phyloP scores from a whole-genome alignment of 2,113 vertebrate genomes.

The Thunnus thynnus region DNA sequence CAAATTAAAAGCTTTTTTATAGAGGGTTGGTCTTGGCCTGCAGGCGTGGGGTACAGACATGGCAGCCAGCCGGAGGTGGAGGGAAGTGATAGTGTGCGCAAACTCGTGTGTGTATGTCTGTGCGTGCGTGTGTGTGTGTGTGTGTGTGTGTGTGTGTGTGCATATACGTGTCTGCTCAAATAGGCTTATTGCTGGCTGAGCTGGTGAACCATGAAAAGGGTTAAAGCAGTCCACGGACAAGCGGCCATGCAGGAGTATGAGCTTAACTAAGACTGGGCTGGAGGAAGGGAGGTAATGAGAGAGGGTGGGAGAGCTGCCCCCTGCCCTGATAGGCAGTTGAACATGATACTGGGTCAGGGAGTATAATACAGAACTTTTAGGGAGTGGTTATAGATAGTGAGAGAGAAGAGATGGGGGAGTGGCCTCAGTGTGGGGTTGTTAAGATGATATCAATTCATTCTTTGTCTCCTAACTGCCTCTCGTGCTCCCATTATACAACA shows the following conservation, averaged over 20 bases:
- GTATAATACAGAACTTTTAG: constrained; percentile 63
- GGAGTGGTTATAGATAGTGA: constrained; percentile 55
- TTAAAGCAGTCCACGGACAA: constrained; percentile 48
- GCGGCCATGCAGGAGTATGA: constrained; percentile 40
- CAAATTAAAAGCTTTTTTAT: constrained; percentile 73
- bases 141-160: constrained; percentile 17
- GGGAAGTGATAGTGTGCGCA: background rate
- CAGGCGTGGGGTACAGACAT: constrained; percentile 42
- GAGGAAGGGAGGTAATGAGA: constrained; percentile 48
- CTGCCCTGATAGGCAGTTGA: constrained; percentile 65
- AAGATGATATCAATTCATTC: constrained; percentile 67
- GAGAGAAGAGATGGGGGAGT: constrained; percentile 34
- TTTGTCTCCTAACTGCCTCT: constrained; percentile 68
- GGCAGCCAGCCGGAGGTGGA: constrained; percentile 28
- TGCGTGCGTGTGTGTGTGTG: background rate
- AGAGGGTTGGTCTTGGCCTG: constrained; percentile 55
- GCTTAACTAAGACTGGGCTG: constrained; percentile 48
- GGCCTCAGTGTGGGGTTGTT: constrained; percentile 41
- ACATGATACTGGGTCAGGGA: constrained; percentile 71
- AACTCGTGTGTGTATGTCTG: constrained; percentile 3
- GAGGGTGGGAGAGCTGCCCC: constrained; percentile 38
- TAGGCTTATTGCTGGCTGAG: constrained; percentile 57
- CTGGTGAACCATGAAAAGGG: constrained; percentile 58
- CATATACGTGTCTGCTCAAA: constrained; percentile 50
- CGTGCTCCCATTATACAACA: constrained; percentile 2